Percentiles rank a stretch among this genome's conserved stretches.
Evolutionary conservation across 1,140 invertebrate species (phyloP).

Genomic region (Drosophila melanica): DNA sequence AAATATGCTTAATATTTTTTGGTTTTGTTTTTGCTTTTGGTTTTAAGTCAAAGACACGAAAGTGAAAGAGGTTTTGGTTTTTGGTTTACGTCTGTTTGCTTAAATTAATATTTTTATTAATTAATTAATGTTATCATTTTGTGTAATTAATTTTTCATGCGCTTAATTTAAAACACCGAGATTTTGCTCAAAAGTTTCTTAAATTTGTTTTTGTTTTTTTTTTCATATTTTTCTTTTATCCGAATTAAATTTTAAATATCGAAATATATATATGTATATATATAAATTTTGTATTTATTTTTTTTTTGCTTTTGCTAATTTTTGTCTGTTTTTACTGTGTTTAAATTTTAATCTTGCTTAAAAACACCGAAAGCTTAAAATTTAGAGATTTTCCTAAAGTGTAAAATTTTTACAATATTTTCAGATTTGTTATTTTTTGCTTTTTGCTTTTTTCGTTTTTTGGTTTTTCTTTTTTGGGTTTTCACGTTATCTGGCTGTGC

Average conservation of each 20-base stretch:
- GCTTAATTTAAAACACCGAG: constrained; percentile 80
- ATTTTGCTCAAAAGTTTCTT: constrained; percentile 73
- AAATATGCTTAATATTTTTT: constrained; percentile 74
- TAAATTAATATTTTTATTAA: constrained; percentile 72
- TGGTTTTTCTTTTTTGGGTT: constrained; percentile 28
- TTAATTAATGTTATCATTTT: constrained; percentile 61
- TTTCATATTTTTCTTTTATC: constrained; percentile 53
- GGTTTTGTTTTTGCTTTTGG: constrained; percentile 59
- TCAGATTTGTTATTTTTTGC: constrained; percentile 8
- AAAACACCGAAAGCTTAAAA: constrained; percentile 84
- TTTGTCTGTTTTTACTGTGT: constrained; percentile 37
- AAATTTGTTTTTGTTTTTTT: constrained; percentile 50
- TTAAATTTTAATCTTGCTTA: constrained; percentile 65
- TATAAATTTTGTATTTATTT: constrained; percentile 52
- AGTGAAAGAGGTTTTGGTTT: constrained; percentile 84
- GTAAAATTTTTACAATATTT: constrained; percentile 80
- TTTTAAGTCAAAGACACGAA: constrained; percentile 84
- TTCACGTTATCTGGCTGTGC: constrained; percentile 27
- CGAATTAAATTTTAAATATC: constrained; percentile 79
- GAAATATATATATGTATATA: constrained; percentile 73
- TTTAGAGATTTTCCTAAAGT: constrained; percentile 83
- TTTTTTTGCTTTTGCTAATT: constrained; percentile 49
- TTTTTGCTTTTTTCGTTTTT: constrained; percentile 27
- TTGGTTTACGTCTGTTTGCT: constrained; percentile 74
- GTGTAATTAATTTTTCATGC: constrained; percentile 72